These are phyloP conservation scores for Dascyllus trimaculatus DNA, from an alignment of 2,113 vertebrate species.

Conservation along the genomic window DNA sequence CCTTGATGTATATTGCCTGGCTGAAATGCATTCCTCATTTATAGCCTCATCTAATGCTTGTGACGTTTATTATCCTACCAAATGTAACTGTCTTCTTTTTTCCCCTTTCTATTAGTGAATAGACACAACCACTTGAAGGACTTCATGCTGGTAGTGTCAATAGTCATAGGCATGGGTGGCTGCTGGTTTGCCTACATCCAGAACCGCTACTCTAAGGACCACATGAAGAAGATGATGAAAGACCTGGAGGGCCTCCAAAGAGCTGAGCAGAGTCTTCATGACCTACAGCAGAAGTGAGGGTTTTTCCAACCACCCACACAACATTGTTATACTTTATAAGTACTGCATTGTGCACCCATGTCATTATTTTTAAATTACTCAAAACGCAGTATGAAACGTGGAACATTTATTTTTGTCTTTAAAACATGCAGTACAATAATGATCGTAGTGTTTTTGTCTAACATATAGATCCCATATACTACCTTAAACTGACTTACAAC, in stretches of 20 bases:
- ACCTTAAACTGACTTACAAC: too few relatives aligned
- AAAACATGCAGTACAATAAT: too few relatives aligned
- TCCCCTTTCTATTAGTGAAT: conserved; percentile 86
- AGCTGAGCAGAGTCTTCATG: conserved; percentile 96
- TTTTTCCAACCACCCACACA: conserved; percentile 37
- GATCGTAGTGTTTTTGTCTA: too few relatives aligned
- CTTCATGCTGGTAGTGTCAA: conserved; percentile 99
- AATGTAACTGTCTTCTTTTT: neutral
- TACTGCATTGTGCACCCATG: neutral
- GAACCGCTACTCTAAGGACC: conserved; percentile 98
- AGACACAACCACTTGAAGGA: conserved; percentile 98
- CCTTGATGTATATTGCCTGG: neutral
- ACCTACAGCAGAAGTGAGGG: conserved; percentile 95
- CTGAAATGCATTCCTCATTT: neutral
- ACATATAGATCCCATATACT: too few relatives aligned
- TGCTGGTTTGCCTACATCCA: conserved; percentile 99
- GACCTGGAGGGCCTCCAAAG: conserved; percentile 97
- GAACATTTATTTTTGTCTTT: neutral
- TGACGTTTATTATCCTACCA: neutral
- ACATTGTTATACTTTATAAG: neutral
- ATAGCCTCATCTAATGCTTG: neutral
- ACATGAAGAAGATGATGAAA: conserved; percentile 99
- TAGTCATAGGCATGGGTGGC: conserved; percentile 97
- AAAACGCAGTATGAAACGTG: neutral
- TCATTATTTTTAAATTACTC: neutral